Evolutionary conservation across 2,888 invertebrate species (phyloP).

Genomic region (Agrilus cyanescens): DNA sequence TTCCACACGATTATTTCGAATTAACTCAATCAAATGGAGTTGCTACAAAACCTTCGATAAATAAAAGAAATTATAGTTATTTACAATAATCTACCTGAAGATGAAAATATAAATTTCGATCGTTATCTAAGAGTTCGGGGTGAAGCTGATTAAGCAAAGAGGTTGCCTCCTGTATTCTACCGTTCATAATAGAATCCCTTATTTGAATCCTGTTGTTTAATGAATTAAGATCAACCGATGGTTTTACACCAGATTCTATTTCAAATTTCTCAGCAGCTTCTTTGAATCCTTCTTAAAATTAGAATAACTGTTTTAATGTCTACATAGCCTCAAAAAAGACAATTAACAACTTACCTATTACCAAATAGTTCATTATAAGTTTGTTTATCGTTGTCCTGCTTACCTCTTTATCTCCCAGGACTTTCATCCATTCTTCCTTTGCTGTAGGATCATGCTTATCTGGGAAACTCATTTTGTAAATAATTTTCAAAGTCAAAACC

Average conservation of each 20-base stretch:
- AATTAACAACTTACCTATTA: constrained; percentile 59
- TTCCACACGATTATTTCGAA: constrained; percentile 72
- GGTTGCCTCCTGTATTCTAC: constrained; percentile 86
- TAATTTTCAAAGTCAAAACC: not conserved
- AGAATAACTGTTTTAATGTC: constrained; percentile 1
- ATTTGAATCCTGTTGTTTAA: constrained; percentile 87
- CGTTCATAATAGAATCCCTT: constrained; percentile 85
- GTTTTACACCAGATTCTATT: constrained; percentile 80
- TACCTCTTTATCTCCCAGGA: constrained; percentile 65
- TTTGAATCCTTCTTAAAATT: constrained; percentile 70
- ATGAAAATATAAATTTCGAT: constrained; percentile 91
- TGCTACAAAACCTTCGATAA: constrained; percentile 45
- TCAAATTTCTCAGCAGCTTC: constrained; percentile 96
- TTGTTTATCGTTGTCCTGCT: constrained; percentile 91
- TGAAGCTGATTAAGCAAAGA: constrained; percentile 86
- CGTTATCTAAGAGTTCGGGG: constrained; percentile 89
- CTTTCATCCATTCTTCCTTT: constrained; percentile 64
- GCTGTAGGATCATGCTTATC: constrained; percentile 41
- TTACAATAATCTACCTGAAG: constrained; percentile 52
- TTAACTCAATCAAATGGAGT: constrained; percentile 79
- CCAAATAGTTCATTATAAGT: constrained; percentile 96
- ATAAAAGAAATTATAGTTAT: not conserved
- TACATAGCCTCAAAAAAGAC: not conserved
- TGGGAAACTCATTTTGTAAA: constrained; percentile 37
- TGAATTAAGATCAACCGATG: constrained; percentile 67